These are phyloP conservation scores for Pelobates fuscus DNA, from an alignment of 2,113 vertebrate species.

Conservation along the genomic window DNA sequence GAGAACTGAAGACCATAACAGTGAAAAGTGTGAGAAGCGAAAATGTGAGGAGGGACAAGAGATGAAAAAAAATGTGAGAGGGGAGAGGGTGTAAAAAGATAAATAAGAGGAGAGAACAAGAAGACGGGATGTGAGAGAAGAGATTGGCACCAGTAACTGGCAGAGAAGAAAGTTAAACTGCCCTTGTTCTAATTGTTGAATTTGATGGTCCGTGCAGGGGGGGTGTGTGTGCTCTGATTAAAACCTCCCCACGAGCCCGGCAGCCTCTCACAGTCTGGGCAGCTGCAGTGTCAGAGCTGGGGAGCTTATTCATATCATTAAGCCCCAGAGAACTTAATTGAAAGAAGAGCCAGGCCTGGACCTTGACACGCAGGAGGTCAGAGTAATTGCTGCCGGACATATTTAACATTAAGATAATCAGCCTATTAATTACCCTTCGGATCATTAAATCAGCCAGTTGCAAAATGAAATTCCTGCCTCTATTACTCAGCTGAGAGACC, in stretches of 20 bases:
- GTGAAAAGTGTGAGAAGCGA: no score
- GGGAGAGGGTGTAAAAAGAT: not conserved
- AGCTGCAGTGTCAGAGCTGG: conserved; percentile 80
- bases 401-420: conserved; percentile 99
- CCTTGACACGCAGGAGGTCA: conserved; percentile 99
- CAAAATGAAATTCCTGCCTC: conserved; percentile 99
- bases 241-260: conserved; percentile 76
- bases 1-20: no score
- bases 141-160: conserved; percentile 53
- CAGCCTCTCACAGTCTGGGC: conserved; percentile 76
- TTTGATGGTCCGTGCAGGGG: conserved; percentile 68
- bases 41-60: not conserved
- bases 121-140: conserved; percentile 34
- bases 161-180: conserved; percentile 71
- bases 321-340: conserved; percentile 94
- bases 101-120: not conserved
- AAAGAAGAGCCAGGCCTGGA: conserved; percentile 90
- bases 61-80: not conserved
- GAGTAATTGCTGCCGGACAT: conserved; percentile 99
- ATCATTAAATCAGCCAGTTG: conserved; percentile 99
- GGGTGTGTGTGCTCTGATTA: conserved; percentile 79
- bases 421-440: conserved; percentile 99
- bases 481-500: conserved; percentile 99
- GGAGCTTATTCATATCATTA: conserved; percentile 88
- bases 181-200: conserved; percentile 77